phyloP scores from a whole-genome alignment of 2,888 invertebrate species.

The Chorisops tibialis region DNA sequence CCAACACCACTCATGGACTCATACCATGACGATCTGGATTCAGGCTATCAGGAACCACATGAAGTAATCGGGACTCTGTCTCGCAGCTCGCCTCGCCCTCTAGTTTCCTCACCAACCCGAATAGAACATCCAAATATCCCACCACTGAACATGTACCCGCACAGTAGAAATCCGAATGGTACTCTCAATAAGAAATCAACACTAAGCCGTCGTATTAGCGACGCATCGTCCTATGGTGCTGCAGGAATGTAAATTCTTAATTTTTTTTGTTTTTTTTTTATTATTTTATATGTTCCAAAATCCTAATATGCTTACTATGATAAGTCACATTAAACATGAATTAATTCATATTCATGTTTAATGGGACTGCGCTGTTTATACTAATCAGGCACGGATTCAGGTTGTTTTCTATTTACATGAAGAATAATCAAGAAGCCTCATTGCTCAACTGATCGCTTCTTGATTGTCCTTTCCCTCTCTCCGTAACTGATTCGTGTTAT shows the following conservation, averaged over 20 bases:
- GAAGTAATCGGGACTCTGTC: slow-evolving; percentile 48
- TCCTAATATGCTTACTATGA: too few relatives aligned
- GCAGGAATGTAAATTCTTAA: slow-evolving; percentile 46
- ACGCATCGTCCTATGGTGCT: slow-evolving; percentile 47
- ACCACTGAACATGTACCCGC: slow-evolving; percentile 67
- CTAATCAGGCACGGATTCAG: too few relatives aligned
- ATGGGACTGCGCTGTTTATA: too few relatives aligned
- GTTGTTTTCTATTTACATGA: too few relatives aligned
- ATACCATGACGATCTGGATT: slow-evolving; percentile 63
- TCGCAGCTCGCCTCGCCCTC: slow-evolving; percentile 57
- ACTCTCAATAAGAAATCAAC: slow-evolving; percentile 54
- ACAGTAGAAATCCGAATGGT: slow-evolving; percentile 50
- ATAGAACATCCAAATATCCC: slow-evolving; percentile 78
- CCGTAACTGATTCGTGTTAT: too few relatives aligned
- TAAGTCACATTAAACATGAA: too few relatives aligned
- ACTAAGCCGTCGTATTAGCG: slow-evolving; percentile 49
- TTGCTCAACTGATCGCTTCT: too few relatives aligned
- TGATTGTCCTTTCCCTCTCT: too few relatives aligned
- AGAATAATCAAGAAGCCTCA: too few relatives aligned
- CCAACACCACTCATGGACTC: slow-evolving; percentile 72
- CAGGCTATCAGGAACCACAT: slow-evolving; percentile 54
- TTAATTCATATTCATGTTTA: too few relatives aligned
- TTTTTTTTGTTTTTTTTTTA: too few relatives aligned
- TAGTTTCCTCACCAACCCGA: slow-evolving; percentile 75
- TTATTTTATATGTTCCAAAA: too few relatives aligned